Percentiles rank a stretch among this genome's conserved stretches.
Conservation (phyloP, 1,140 invertebrate genomes). For the Parapsyche elsis region DNA sequence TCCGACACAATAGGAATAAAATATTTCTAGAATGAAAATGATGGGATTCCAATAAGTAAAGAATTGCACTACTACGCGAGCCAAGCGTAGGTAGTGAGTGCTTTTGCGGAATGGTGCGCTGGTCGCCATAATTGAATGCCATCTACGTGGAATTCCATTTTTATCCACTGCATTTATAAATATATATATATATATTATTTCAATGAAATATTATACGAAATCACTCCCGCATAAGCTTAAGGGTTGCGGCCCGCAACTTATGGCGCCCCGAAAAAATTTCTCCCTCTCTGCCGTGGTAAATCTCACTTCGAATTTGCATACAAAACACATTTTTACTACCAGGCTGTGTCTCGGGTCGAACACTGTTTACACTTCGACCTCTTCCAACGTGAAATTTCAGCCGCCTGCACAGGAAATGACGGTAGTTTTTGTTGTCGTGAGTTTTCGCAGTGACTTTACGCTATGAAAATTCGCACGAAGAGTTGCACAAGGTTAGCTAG, state of each 20-base stretch:
- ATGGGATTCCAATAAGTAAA: conserved; percentile 4
- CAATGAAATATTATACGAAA: conserved; percentile 2
- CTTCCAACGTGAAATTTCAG: conserved; percentile 18
- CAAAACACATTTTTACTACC: conserved; percentile 42
- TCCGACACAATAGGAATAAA: too few relatives aligned
- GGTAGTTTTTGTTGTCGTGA: too few relatives aligned
- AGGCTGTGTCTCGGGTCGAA: conserved; percentile 6
- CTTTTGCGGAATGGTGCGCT: neutral
- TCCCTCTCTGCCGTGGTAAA: conserved; percentile 17
- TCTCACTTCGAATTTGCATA: conserved; percentile 36
- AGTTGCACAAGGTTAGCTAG: too few relatives aligned
- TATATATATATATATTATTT: neutral
- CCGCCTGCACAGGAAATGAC: neutral
- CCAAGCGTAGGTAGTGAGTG: neutral
- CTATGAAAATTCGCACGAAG: neutral
- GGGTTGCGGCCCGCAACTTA: conserved; percentile 16
- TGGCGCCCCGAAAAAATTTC: conserved; percentile 25
- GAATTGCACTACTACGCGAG: conserved; percentile 14
- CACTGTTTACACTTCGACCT: conserved; percentile 39
- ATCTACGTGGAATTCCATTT: neutral
- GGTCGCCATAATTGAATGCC: conserved; percentile 17
- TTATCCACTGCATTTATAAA: neutral
- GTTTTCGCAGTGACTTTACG: neutral
- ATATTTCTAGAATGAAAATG: conserved; percentile 7
- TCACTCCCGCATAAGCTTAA: neutral